Base-by-base conservation (phyloP, 2,888 invertebrate genomes). In the Idaea biselata region DNA sequence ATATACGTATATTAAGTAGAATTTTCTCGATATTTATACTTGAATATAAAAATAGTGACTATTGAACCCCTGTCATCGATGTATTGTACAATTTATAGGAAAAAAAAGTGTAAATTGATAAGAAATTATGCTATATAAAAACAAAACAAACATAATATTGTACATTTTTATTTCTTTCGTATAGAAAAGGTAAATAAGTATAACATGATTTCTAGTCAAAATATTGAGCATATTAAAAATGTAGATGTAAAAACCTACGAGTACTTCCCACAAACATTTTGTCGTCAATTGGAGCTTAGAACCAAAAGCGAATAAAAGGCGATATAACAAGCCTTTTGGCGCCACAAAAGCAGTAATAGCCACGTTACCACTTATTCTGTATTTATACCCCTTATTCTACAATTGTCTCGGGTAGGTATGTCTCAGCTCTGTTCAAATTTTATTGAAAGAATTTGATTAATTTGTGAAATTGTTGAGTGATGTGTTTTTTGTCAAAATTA, bases 131-230 rank as follows among this genome's bases (percentile, higher is more conserved):
- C 86, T 89, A 89, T 90, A 89, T 88, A 87, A 59, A 53, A 14
- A 72, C 25, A 25, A 25, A 25, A 25, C 25, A 25, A 3, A 25
- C 25, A 25, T 64, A 70, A 62, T 79, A 33, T 78, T 91, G 91
- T 91, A 91, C 86, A 91, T 87, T 85, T 67, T 84, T 82, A 82
- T 88, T 87, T 86, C 88, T 90, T 89, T 89, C 89, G 84, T 89
- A 25, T 91, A 89, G 87, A 88, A 44, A 83, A 86, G 80, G 80
- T 89, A 70, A 89, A 88, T 87, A 85, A 87, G 84, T 88, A 87
- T 87, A 89, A 89, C 88, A 91, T 89, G 91, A 89, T 91, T 92
- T 93, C 93, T 93, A 93, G 93, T 93, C 93, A 93, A 91, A 91
- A 88, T 90, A 91, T 91, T 89, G 89, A 92, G 86, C 91, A 89